A percentile compares a stretch with the other conserved stretches of the same genome.
These are phyloP conservation scores for Lophura nycthemera DNA, from an alignment of 2,113 vertebrate genomes.

Conservation along the genomic window DNA sequence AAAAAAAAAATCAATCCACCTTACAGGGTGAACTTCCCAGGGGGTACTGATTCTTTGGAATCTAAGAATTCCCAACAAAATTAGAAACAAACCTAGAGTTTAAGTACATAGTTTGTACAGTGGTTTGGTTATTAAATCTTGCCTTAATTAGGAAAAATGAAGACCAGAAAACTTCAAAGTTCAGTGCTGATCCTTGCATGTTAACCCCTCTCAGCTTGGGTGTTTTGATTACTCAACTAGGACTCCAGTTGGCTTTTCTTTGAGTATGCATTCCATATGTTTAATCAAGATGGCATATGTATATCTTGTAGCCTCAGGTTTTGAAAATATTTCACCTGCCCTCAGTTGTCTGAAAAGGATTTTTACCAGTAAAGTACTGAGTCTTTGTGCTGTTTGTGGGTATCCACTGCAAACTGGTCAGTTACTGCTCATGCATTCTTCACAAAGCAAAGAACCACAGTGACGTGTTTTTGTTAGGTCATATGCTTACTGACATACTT, in stretches of 20 bases:
- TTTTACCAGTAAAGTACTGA: slow-evolving; percentile 55
- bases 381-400: slow-evolving; percentile 2
- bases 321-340: slow-evolving; percentile 78
- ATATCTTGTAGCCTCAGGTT: slow-evolving; percentile 67
- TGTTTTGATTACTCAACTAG: slow-evolving; percentile 83
- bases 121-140: slow-evolving; percentile 85
- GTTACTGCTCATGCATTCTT: slow-evolving; percentile 1
- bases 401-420: neutral
- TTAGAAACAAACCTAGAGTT: slow-evolving; percentile 81
- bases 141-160: slow-evolving; percentile 84
- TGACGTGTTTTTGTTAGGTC: slow-evolving; percentile 7
- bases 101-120: slow-evolving; percentile 80
- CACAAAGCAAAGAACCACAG: neutral
- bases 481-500: neutral
- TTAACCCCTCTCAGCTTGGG: slow-evolving; percentile 83
- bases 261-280: slow-evolving; percentile 83
- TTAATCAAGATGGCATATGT: slow-evolving; percentile 78
- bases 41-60: slow-evolving; percentile 74
- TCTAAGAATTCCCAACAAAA: slow-evolving; percentile 80
- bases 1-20: slow-evolving; percentile 37
- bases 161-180: slow-evolving; percentile 85
- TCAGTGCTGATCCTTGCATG: slow-evolving; percentile 77
- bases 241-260: slow-evolving; percentile 77
- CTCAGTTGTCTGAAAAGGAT: slow-evolving; percentile 64
- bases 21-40: slow-evolving; percentile 69